These are phyloP conservation scores for Caenorhabditis remanei DNA, from an alignment of 1,140 invertebrate species.

Conservation along the genomic window DNA sequence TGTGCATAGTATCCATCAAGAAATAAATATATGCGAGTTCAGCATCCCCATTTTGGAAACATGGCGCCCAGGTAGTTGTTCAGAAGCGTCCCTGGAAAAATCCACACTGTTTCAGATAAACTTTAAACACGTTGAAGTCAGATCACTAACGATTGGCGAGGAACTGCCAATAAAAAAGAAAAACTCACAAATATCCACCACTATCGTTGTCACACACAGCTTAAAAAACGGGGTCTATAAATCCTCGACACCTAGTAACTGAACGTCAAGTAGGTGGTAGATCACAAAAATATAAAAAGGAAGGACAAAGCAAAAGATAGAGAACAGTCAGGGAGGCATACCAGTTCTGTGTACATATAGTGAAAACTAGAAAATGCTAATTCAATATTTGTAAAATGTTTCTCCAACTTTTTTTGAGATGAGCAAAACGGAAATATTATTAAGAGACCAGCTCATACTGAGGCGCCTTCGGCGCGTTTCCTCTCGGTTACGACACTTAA, in stretches of 20 bases:
- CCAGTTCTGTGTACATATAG: no score
- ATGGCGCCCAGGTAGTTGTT: conserved; percentile 40
- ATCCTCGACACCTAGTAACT: neutral
- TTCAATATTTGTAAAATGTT: no score
- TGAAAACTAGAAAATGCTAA: no score
- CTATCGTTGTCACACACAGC: conserved; percentile 1
- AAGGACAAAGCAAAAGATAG: conserved; percentile 42
- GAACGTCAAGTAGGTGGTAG: neutral
- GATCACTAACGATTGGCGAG: neutral
- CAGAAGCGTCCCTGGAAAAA: neutral
- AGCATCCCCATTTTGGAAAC: neutral
- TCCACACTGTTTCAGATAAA: neutral
- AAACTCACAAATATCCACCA: conserved; percentile 54
- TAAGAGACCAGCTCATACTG: no score
- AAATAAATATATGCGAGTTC: neutral
- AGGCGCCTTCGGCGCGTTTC: no score
- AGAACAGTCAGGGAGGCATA: neutral
- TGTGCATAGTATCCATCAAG: neutral
- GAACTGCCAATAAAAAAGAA: no score
- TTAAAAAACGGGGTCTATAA: conserved; percentile 53
- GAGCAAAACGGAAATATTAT: no score
- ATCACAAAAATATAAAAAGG: conserved; percentile 57
- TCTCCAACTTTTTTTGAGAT: no score
- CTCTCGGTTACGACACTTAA: no score
- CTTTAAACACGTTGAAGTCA: neutral